phyloP scores from a whole-genome alignment of 2,113 vertebrate species.

The Percina caprodes region DNA sequence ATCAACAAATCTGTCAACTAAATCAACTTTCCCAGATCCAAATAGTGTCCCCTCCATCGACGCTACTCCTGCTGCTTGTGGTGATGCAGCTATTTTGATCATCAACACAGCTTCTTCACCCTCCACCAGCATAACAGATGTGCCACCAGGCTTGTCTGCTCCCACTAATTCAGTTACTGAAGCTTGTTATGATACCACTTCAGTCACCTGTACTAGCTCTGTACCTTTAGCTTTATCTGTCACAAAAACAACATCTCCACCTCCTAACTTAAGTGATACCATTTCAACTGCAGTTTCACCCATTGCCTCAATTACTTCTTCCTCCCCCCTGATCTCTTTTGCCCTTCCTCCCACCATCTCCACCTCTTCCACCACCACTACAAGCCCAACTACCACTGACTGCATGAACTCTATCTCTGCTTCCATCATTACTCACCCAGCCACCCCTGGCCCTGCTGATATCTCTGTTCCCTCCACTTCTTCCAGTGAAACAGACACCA shows the following conservation, averaged over 20 bases:
- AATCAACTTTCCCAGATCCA: slow-evolving; percentile 29
- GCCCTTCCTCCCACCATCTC: slow-evolving; percentile 14
- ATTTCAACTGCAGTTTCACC: slow-evolving; percentile 29
- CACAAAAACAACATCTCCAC: slow-evolving; percentile 34
- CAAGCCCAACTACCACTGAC: slow-evolving; percentile 44
- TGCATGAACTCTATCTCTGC: slow-evolving; percentile 31
- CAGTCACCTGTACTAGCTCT: slow-evolving; percentile 26
- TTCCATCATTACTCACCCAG: slow-evolving; percentile 25
- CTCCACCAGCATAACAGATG: slow-evolving; percentile 46
- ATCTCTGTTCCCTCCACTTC: slow-evolving; percentile 45
- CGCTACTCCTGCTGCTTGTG: slow-evolving; percentile 19
- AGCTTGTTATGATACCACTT: slow-evolving; percentile 26
- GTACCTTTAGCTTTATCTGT: slow-evolving; percentile 35
- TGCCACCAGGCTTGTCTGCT: slow-evolving; percentile 12
- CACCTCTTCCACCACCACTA: slow-evolving; percentile 15
- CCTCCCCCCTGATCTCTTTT: slow-evolving; percentile 26
- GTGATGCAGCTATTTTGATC: slow-evolving; percentile 46
- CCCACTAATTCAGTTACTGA: slow-evolving; percentile 2
- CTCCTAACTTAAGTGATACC: slow-evolving; percentile 18
- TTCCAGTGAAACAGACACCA: slow-evolving; percentile 60
- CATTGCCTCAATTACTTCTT: slow-evolving; percentile 20
- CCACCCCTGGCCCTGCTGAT: background rate
- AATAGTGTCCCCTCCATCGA: slow-evolving; percentile 34
- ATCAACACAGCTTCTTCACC: slow-evolving; percentile 20
- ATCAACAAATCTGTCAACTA: slow-evolving; percentile 44